phyloP scores from a whole-genome alignment of 2,888 invertebrate species.

The Microctonus brassicae region DNA sequence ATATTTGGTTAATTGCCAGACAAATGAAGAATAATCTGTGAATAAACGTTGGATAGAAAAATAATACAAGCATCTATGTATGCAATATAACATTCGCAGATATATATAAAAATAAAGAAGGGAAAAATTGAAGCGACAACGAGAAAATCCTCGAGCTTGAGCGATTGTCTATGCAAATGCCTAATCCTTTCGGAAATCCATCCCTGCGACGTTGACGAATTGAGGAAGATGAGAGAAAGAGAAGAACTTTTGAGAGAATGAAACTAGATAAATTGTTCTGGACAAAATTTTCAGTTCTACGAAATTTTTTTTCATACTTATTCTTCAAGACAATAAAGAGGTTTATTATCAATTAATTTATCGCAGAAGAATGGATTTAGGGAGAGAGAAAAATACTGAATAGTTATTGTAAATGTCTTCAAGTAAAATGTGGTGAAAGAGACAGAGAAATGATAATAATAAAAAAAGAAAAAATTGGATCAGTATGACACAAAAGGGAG shows the following conservation, averaged over 20 bases:
- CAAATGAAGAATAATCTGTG: neutral
- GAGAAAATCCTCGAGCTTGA: conserved; percentile 50
- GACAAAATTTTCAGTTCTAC: neutral
- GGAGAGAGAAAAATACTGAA: neutral
- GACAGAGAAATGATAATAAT: neutral
- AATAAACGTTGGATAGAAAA: neutral
- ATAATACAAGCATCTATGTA: neutral
- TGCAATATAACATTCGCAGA: neutral
- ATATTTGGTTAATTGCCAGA: conserved; percentile 1
- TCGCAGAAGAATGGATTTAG: neutral
- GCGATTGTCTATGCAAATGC: conserved; percentile 69
- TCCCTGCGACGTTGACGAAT: conserved; percentile 67
- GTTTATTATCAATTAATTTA: conserved; percentile 7
- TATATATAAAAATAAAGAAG: neutral
- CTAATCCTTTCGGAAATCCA: conserved; percentile 68
- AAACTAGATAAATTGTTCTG: conserved; percentile 27
- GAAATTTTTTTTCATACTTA: neutral
- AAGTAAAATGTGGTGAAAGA: neutral
- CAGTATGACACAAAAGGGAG: neutral
- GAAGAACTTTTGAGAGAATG: conserved; percentile 42
- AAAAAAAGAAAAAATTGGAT: neutral
- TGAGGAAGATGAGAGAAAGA: conserved; percentile 45
- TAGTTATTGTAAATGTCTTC: neutral
- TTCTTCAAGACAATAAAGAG: conserved; percentile 1
- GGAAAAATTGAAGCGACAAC: conserved; percentile 21